phyloP scores from a whole-genome alignment of 1,140 invertebrate species.

The Cataglyphis hispanica region DNA sequence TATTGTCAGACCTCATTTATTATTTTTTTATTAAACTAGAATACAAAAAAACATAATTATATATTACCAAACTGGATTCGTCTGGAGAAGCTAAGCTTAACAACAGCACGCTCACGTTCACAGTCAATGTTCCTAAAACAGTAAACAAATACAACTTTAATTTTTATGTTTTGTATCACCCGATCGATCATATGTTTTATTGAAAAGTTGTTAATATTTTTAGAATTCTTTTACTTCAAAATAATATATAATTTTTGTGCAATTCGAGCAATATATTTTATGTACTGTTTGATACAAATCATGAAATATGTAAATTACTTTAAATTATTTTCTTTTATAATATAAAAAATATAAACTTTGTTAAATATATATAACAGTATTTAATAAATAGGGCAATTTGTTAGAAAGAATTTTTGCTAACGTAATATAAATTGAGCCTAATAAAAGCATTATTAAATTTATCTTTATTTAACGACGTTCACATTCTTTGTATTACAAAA shows the following conservation, averaged over 20 bases:
- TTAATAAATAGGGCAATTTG: background rate
- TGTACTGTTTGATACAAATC: background rate
- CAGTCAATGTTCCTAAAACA: constrained; percentile 92
- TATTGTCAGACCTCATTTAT: background rate
- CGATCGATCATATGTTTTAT: constrained; percentile 25
- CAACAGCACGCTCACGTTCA: constrained; percentile 96
- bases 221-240: background rate
- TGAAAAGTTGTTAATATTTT: background rate
- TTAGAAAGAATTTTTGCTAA: background rate
- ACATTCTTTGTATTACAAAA: background rate
- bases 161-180: background rate
- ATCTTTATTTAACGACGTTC: background rate
- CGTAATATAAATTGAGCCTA: background rate
- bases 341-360: constrained; percentile 6
- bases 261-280: too few relatives aligned
- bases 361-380: background rate
- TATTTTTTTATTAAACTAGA: background rate
- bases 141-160: constrained; percentile 11
- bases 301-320: background rate
- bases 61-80: constrained; percentile 96
- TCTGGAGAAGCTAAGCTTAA: constrained; percentile 97
- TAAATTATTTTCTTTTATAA: background rate
- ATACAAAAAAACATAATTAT: constrained; percentile 49
- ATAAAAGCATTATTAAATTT: too few relatives aligned
- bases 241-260: background rate